Evolutionary conservation across 2,888 invertebrate genomes (phyloP).

Genomic region (Rhagium mordax): DNA sequence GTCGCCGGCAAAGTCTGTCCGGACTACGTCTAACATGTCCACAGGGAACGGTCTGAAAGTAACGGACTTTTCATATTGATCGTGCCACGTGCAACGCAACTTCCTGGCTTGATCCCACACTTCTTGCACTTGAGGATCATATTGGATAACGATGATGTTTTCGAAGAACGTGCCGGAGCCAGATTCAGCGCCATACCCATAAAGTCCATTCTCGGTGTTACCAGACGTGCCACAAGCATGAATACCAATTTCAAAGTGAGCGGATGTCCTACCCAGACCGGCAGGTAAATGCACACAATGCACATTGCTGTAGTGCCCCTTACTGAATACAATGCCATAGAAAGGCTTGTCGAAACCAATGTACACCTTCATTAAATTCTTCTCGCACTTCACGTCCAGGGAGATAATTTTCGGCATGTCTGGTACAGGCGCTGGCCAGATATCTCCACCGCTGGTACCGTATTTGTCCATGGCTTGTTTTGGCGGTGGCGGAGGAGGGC

Average conservation of each 20-base stretch:
- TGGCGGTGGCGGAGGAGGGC: slow-evolving; percentile 72
- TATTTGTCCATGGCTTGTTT: slow-evolving; percentile 69
- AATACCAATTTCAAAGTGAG: slow-evolving; percentile 92
- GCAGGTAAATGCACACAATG: slow-evolving; percentile 94
- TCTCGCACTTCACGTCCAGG: slow-evolving; percentile 94
- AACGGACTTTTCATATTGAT: slow-evolving; percentile 95
- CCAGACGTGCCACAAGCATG: slow-evolving; percentile 94
- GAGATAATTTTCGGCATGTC: slow-evolving; percentile 96
- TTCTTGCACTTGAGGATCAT: slow-evolving; percentile 94
- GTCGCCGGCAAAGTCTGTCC: slow-evolving; percentile 95
- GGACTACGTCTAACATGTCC: slow-evolving; percentile 95
- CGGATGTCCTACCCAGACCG: slow-evolving; percentile 85
- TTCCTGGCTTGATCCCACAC: slow-evolving; percentile 97
- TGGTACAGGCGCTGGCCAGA: slow-evolving; percentile 88
- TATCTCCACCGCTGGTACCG: slow-evolving; percentile 72
- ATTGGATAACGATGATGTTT: slow-evolving; percentile 92
- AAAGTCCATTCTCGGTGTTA: slow-evolving; percentile 91
- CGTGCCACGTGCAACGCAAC: slow-evolving; percentile 94
- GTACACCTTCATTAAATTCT: slow-evolving; percentile 94
- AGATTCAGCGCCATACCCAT: slow-evolving; percentile 89
- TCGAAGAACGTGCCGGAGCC: slow-evolving; percentile 95
- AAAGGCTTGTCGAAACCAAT: slow-evolving; percentile 96
- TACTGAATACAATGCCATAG: slow-evolving; percentile 95
- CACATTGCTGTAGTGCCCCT: slow-evolving; percentile 93
- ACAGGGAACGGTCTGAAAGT: slow-evolving; percentile 96